Evolutionary conservation across 2,113 vertebrate genomes (phyloP), one percentile per base, ranked within the genome.

Genomic region (Etheostoma spectabile): DNA sequence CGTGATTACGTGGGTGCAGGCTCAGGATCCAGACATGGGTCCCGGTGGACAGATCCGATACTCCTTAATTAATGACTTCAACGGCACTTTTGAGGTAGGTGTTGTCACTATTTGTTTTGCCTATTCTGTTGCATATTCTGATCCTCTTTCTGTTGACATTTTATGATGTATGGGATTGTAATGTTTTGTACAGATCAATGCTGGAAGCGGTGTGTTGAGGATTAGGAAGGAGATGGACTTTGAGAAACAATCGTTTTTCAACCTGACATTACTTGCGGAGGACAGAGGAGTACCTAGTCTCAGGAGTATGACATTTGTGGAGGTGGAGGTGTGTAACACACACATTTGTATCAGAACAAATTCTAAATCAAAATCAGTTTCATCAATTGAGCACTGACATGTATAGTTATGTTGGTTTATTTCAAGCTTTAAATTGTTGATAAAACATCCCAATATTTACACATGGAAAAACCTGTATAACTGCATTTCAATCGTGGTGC

Each of bases 221-320:
- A 89, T 99, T 61, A 95, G 93, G 86, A 97, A 95, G 80, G 96
- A 97, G 75, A 93, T 99, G 0, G 97, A 99, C 88, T 99, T 97
- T 0, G 98, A 99, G 90, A 98, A 96, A 55, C 97, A 98, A 35
- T 97, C 97, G 83, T 97, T 99, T 88, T 99, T 97, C 88, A 99
- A 99, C 90, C 89, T 99, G 64, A 98, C 97, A 0, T 92, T 99
- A 38, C 90, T 96, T 0, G 97, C 97, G 8, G 97, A 98, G 85
- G 98, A 99, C 93, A 96, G 96, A 83, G 98, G 97, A 3, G 88
- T 93, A 0, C 97, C 97, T 0, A 95, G 95, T 52, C 95, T 99
- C 11, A 96, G 94, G 6, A 97, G 97, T 0, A 92, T 96, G 77
- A 98, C 98, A 6, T 98, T 96, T 73, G 95, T 99, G 74, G 98